phyloP scores from a whole-genome alignment of 2,113 vertebrate genomes.

The Siniperca chuatsi region DNA sequence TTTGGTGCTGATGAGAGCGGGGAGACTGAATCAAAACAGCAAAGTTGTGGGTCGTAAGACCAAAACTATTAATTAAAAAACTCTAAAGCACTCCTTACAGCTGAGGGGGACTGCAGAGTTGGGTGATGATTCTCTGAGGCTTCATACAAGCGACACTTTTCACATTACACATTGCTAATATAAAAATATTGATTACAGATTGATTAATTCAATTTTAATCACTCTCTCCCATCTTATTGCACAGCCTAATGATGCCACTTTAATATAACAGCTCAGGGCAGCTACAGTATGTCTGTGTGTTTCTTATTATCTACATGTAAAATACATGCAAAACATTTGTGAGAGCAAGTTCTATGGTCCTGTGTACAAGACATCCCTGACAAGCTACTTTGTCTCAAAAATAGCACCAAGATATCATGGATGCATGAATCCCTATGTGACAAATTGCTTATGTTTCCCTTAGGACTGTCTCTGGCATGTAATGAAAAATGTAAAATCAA shows the following conservation, averaged over 20 bases:
- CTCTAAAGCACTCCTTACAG: not conserved
- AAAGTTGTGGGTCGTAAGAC: not conserved
- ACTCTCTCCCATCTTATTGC: not conserved
- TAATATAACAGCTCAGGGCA: not conserved
- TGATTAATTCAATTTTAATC: conserved; percentile 20
- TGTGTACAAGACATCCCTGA: conserved; percentile 4
- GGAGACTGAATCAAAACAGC: not conserved
- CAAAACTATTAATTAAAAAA: not conserved
- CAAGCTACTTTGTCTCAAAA: conserved; percentile 33
- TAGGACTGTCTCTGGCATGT: conserved; percentile 34
- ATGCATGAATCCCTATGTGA: conserved; percentile 16
- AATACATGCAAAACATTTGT: not conserved
- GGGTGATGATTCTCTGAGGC: not conserved
- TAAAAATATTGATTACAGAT: not conserved
- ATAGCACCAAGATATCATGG: conserved; percentile 8
- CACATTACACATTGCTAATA: not conserved
- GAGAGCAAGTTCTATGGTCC: not conserved
- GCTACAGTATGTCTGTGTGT: not conserved
- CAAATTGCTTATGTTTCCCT: conserved; percentile 42
- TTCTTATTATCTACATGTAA: not conserved
- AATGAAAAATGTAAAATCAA: conserved; percentile 33
- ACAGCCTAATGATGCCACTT: conserved; percentile 9
- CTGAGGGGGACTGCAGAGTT: not conserved
- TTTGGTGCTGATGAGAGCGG: not conserved
- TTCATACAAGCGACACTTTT: not conserved